Evolutionary conservation across 1,140 invertebrate species (phyloP), one percentile per base, ranked within the genome.

Genomic region (Leptestheria dahalacensis): DNA sequence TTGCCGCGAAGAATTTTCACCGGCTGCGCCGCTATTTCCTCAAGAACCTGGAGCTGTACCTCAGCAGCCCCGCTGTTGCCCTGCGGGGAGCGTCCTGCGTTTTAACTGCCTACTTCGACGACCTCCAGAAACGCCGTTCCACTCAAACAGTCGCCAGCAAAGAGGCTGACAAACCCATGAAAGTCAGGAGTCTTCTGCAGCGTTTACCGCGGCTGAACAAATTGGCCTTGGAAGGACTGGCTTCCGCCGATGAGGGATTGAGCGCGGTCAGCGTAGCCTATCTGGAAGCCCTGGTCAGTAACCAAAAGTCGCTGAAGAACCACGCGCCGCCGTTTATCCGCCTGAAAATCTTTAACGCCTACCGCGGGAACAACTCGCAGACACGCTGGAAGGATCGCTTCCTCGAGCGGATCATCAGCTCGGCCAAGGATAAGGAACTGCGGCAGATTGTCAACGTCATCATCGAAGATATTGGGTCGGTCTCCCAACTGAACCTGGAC

Each of bases 301-400:
- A 52, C 26, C 49, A 49, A 18, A 18, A 18, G 10, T 24, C 9
- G 12, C 48, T 26, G 48, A 4, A 24, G 25, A 51, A 60, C 28
- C 20, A 60, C 20, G 25, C 23, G 24, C 21, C 25, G n/a, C 20
- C 18, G 49, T 28, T 26, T 12, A 33, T 53, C 3, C 49, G 48
- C 28, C 49, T 51, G 58, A 41, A 33, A n/a, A 50, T 49, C 26
- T 60, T 48, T 28, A 51, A 52, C 49, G 51, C 51, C n/a, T 60
- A 60, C 48, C 48, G 58, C 6, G 18, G 20, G 4, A 60, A 28
- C 21, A 48, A 12, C 1, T 23, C 21, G n/a, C 9, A 23, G 11
- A 3, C 29, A 1, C 23, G 58, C 9, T 60, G 58, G 58, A 49
- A 60, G 10, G 58, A 60, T 51, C 18, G n/a, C 18, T 28, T 60